Conservation (phyloP, 1,140 invertebrate genomes). For the Megalonaias nervosa region DNA sequence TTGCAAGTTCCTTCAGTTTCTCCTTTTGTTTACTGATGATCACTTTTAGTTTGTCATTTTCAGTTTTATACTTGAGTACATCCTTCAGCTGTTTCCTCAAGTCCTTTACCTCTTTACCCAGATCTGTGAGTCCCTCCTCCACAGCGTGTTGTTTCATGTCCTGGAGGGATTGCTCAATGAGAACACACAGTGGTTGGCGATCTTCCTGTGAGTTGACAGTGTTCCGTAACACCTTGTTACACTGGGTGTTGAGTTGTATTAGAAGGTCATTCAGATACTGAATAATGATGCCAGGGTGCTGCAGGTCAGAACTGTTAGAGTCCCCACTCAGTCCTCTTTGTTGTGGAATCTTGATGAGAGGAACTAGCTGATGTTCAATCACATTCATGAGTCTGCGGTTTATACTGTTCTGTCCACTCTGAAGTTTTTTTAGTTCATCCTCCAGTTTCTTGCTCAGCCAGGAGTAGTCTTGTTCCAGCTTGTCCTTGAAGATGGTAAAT, state of each 20-base stretch:
- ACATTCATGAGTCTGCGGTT: constrained; percentile 24
- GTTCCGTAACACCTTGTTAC: constrained; percentile 29
- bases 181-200: constrained; percentile 22
- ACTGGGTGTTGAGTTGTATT: constrained; percentile 16
- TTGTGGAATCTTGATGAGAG: constrained; percentile 7
- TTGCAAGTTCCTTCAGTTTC: constrained; percentile 30
- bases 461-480: constrained; percentile 27
- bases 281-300: constrained; percentile 29
- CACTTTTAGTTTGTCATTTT: constrained; percentile 30
- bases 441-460: constrained; percentile 26
- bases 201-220: constrained; percentile 5
- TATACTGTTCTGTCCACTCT: constrained; percentile 29
- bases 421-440: constrained; percentile 32
- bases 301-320: constrained; percentile 16
- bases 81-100: constrained; percentile 29
- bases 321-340: background rate
- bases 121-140: constrained; percentile 7
- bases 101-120: constrained; percentile 26
- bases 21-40: constrained; percentile 25
- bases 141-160: constrained; percentile 5
- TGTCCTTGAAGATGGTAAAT: constrained; percentile 30
- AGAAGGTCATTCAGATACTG: constrained; percentile 26
- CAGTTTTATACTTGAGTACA: constrained; percentile 14
- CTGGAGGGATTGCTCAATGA: constrained; percentile 24
- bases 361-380: constrained; percentile 25